Base-by-base conservation (phyloP, 2,797 vertebrate genomes). In the Chrysocyon brachyurus region DNA sequence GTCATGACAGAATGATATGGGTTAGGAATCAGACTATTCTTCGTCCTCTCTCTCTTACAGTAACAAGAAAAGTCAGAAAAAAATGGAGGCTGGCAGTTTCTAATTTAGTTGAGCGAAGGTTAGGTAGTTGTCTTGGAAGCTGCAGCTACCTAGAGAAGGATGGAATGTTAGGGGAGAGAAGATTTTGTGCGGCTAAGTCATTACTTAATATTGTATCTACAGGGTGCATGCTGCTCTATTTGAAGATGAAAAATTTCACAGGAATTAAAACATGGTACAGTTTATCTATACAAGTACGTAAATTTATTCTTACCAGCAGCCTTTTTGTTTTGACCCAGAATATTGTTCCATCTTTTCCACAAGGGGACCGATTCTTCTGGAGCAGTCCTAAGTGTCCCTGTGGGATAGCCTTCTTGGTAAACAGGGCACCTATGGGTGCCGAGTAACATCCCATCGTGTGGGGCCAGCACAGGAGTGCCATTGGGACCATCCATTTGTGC, bases 311-410 rank as follows among this genome's bases (percentile, higher is more conserved):
- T 98, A 99, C 99, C 98, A 94, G 97, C 70, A 96, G 99, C 98
- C 98, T 98, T 98, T 5, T 98, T 98, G 98, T 98, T 99, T 97
- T 98, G 98, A 97, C 96, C 92, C 96, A 98, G 98, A 92, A 98
- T 98, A 96, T 94, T 98, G 97, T 97, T 98, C 1, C 98, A 99
- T 87, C 98, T 98, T 7, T 98, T 98, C 99, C 99, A 99, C 57
- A 99, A 98, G 96, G 98, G 96, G 81, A 98, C 98, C 97, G 99
- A 99, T 98, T 99, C 99, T 96, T 99, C 99, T 97, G 99, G 99
- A 87, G 99, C 99, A 97, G 99, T 99, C 56, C 98, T 99, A 92
- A 94, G 98, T 86, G 98, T 97, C 94, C 99, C 97, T 97, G 97
- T 96, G 56, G 99, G 98, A 93, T 98, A 98, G 54, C 98, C 99